Conservation (phyloP, 2,113 vertebrate species). For the Saguinus imperator region DNA sequence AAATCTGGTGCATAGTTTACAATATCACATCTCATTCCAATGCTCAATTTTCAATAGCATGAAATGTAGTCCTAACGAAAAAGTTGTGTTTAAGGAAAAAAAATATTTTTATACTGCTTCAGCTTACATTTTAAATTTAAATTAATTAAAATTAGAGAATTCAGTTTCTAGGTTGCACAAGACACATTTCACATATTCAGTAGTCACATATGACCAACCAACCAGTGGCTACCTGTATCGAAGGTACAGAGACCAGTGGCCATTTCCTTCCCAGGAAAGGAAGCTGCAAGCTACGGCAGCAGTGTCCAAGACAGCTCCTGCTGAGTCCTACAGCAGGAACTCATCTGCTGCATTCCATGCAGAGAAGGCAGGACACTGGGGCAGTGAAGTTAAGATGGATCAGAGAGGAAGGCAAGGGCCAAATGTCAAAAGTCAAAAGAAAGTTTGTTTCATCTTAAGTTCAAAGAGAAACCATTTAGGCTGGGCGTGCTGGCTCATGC, state of each 20-base stretch:
- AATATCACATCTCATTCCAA: neutral
- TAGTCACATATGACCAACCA: neutral
- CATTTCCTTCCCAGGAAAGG: neutral
- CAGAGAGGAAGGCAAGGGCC: neutral
- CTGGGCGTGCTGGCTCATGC: too few species aligned
- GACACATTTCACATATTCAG: neutral
- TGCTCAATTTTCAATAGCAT: neutral
- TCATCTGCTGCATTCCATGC: neutral
- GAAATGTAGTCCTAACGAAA: neutral
- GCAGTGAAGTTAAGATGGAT: accelerated
- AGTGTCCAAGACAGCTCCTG: too few species aligned
- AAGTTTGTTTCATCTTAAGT: neutral
- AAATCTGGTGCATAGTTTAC: neutral
- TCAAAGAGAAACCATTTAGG: neutral
- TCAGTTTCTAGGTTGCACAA: neutral
- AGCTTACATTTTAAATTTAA: neutral
- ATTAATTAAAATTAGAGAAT: constrained; percentile 43
- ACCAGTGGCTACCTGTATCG: neutral
- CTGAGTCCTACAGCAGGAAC: neutral
- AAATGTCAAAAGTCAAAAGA: neutral
- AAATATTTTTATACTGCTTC: neutral
- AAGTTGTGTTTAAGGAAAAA: neutral
- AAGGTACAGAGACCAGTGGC: neutral
- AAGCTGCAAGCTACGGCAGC: too few species aligned
- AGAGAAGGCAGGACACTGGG: neutral